Base-by-base conservation (phyloP, 2,888 invertebrate species). In the Microdon myrmicae region DNA sequence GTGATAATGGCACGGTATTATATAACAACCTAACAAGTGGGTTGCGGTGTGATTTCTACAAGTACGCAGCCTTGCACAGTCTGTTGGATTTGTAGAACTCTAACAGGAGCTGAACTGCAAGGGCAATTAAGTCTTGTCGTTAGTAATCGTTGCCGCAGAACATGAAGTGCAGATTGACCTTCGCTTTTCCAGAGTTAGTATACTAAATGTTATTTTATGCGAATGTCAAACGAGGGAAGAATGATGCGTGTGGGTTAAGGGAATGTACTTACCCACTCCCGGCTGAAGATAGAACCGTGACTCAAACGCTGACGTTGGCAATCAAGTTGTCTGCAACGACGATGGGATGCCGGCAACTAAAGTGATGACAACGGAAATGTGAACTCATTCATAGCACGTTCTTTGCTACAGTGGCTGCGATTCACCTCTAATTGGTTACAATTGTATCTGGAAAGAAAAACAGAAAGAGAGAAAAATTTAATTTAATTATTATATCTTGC, bases 401-500 rank as follows among this genome's bases (percentile, higher is more conserved):
- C 61, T 49, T 35, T 44, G 49, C 44, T 55, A 49, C n/a, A n/a
- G n/a, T n/a, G n/a, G n/a, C n/a, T n/a, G n/a, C 44, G 34, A 61
- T 20, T 39, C 38, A 55, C 49, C 61, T 39, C 49, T 49, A 61
- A 61, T 61, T 61, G 61, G 32, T 23, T 48, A 49, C 61, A 56
- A 56, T 55, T 61, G 55, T 61, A 45, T 55, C 61, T 61, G 26
- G 49, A 61, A 61, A 45, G 61, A 56, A 56, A 61, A 61, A 61
- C 49, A 38, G 49, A 61, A 39, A 61, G 44, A 61, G 45, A 49
- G 41, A 49, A 45, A 32, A 32, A 48, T 38, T 38, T 38, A 34
- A 25, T 29, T 41, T 44, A 13, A 20, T n/a, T n/a, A n/a, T n/a
- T n/a, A n/a, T n/a, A n/a, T n/a, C n/a, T n/a, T n/a, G n/a, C n/a